Evolutionary conservation across 2,113 vertebrate species (phyloP).

Genomic region (Vireo altiloquus): DNA sequence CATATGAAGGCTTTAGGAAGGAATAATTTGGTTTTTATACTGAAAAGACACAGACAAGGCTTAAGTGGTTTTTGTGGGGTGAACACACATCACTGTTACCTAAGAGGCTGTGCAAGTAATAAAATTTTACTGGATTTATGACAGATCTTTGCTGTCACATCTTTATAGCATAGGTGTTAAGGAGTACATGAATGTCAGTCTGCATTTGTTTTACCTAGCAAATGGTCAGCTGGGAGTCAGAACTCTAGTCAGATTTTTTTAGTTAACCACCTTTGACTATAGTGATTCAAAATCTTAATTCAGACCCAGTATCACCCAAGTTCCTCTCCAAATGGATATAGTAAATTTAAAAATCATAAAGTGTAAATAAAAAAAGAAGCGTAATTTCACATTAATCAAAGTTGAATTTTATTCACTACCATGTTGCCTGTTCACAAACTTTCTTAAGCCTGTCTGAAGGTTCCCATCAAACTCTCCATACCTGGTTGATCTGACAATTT

Average conservation of each 20-base stretch:
- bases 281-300: background rate
- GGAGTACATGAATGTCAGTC: background rate
- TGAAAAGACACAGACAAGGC: background rate
- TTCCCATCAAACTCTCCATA: background rate
- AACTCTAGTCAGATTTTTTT: background rate
- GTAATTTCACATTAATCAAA: background rate
- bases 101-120: background rate
- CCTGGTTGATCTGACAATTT: background rate
- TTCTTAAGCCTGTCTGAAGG: background rate
- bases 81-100: fast-evolving
- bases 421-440: background rate
- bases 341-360: background rate
- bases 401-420: background rate
- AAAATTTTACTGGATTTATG: background rate
- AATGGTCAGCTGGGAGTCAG: background rate
- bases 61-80: background rate
- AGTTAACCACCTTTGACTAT: background rate
- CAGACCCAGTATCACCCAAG: background rate
- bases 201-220: background rate
- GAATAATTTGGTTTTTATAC: background rate
- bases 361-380: background rate
- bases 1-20: background rate
- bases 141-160: background rate
- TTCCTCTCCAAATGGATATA: background rate
- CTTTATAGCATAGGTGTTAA: background rate